Evolutionary conservation across 2,797 vertebrate species (phyloP).

Genomic region (Girardinus metallicus): DNA sequence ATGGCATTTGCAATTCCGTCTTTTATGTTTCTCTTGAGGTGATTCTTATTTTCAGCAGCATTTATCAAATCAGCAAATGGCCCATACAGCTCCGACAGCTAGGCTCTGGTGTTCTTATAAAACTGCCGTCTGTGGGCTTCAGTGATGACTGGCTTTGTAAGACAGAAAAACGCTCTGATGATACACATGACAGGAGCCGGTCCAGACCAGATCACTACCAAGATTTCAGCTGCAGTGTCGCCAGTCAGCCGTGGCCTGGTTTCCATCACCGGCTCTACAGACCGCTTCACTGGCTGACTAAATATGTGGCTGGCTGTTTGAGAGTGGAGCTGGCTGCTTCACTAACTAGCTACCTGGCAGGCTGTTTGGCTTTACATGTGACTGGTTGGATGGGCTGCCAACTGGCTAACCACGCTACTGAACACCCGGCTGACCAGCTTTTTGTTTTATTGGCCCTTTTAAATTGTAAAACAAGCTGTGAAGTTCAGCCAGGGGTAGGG

Average conservation of each 20-base stretch:
- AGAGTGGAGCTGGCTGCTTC: constrained; percentile 28
- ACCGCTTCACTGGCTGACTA: constrained; percentile 41
- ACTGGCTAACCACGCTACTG: constrained; percentile 44
- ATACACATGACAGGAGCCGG: constrained; percentile 58
- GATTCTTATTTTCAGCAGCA: constrained; percentile 33
- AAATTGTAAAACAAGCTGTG: constrained; percentile 58
- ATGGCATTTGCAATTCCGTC: constrained; percentile 19
- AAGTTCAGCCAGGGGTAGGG: constrained; percentile 69
- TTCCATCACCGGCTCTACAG: constrained; percentile 60
- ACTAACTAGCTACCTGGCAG: constrained; percentile 55
- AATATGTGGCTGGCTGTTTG: constrained; percentile 48
- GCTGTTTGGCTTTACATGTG: constrained; percentile 46
- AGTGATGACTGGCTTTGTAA: constrained; percentile 56
- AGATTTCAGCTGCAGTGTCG: constrained; percentile 53
- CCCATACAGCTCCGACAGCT: constrained; percentile 31
- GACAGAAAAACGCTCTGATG: constrained; percentile 60
- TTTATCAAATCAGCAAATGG: constrained; percentile 66
- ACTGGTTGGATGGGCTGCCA: constrained; percentile 41
- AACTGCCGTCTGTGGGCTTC: constrained; percentile 31
- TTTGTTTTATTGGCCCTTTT: constrained; percentile 50
- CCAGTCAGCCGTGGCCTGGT: constrained; percentile 65
- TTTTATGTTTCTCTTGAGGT: constrained; percentile 48
- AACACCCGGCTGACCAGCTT: constrained; percentile 29
- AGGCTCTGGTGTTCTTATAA: constrained; percentile 38
- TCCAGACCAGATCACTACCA: constrained; percentile 65